Conservation (phyloP, 2,113 vertebrate species). For the Rattus rattus region DNA sequence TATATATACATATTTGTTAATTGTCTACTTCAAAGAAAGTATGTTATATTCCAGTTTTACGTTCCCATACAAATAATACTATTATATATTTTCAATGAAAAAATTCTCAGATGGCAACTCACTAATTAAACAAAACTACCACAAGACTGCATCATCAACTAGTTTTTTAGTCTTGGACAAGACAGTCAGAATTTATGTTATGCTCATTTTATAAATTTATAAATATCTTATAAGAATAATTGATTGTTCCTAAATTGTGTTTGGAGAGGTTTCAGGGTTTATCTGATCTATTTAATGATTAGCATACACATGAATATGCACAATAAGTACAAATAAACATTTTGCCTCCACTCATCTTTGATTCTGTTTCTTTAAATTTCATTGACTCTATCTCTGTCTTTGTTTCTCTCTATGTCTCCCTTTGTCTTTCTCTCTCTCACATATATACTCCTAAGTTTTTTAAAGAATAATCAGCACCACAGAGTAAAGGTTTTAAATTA, state of each 20-base stretch:
- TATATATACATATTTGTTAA: neutral
- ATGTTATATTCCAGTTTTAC: neutral
- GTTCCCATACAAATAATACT: neutral
- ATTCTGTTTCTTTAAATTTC: neutral
- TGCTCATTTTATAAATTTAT: neutral
- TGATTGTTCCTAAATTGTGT: neutral
- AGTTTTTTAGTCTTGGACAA: neutral
- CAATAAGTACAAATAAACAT: neutral
- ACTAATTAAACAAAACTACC: neutral
- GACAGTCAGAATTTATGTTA: neutral
- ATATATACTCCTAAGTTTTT: neutral
- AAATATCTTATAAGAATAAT: neutral
- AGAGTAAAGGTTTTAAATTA: neutral
- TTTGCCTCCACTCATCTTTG: neutral
- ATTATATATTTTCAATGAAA: neutral
- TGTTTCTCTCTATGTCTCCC: neutral
- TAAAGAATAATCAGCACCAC: neutral
- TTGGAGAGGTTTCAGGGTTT: neutral
- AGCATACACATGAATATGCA: neutral
- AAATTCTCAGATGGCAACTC: neutral
- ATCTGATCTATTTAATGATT: neutral
- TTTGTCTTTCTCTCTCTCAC: neutral
- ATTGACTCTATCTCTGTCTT: neutral
- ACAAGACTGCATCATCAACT: neutral
- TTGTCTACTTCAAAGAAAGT: neutral